phyloP scores from a whole-genome alignment of 2,888 invertebrate genomes.

The Agrilus biguttatus region DNA sequence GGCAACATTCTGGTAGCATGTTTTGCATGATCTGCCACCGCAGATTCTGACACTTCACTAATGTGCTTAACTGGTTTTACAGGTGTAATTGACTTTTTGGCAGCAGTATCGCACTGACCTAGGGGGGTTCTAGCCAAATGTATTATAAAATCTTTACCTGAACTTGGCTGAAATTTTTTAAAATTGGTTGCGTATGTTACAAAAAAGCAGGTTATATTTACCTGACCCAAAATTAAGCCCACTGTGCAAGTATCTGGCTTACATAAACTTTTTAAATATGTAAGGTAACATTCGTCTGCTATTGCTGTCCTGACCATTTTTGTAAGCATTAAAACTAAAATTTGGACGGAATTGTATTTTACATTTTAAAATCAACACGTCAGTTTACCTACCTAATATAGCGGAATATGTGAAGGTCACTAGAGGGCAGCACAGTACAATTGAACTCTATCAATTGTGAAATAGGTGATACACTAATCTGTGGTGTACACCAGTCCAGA shows the following conservation, averaged over 20 bases:
- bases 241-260: constrained; percentile 48
- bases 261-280: constrained; percentile 51
- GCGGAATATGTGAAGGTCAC: too few relatives aligned
- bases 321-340: too few relatives aligned
- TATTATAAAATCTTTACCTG: constrained; percentile 58
- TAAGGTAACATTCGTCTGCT: constrained; percentile 52
- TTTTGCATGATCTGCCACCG: constrained; percentile 69
- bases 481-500: too few relatives aligned
- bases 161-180: constrained; percentile 36
- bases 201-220: constrained; percentile 25
- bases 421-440: too few relatives aligned
- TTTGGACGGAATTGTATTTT: too few relatives aligned
- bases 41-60: constrained; percentile 47
- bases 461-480: too few relatives aligned
- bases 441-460: too few relatives aligned
- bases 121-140: constrained; percentile 67
- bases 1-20: constrained; percentile 82
- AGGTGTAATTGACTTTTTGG: constrained; percentile 24
- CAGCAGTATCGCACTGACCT: constrained; percentile 30
- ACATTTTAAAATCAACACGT: too few relatives aligned
- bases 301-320: constrained; percentile 54
- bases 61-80: constrained; percentile 29
- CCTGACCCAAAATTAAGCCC: constrained; percentile 71
- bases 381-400: too few relatives aligned
- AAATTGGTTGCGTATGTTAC: constrained; percentile 20